Evolutionary conservation across 2,797 vertebrate species (phyloP), one percentile per base, ranked within the genome.

Genomic region (Cottoperca gobio): DNA sequence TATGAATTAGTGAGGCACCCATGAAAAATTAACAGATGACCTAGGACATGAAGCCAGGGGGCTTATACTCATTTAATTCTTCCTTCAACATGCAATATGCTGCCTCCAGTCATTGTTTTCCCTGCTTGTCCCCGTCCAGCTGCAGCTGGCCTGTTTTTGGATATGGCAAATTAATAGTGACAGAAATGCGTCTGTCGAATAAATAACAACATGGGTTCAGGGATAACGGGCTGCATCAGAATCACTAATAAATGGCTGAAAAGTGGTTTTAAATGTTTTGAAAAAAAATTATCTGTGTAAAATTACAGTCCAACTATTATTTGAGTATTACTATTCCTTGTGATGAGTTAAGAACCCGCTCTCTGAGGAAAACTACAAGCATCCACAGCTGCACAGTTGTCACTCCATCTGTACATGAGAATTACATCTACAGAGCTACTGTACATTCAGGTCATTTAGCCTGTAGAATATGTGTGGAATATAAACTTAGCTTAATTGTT

Each of bases 1-100:
- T 89, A 92, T 94, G 86, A 92, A 94, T 94, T 91, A 93, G 86
- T 92, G 81, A 92, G 81, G 73, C 77, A 39, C 57, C 59, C 88
- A 87, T 92, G 86, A 94, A 93, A 92, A 78, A 90, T 91, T 79
- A 79, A 91, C 83, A 67, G 84, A 88, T 86, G 83, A 91, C 78
- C 86, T 64, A 81, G 74, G 89, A 91, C 83, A 89, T 73, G 68
- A 82, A 89, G 86, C 92, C 81, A 70, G 65, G 66, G 77, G 88
- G 84, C 73, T 88, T 73, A 61, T 89, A 85, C 89, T 91, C 71
- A 79, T 90, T 89, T 88, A 85, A 91, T 88, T 91, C 79, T 86
- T 84, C 81, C 81, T 91, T 86, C 88, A 81, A 92, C 90, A 78
- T 88, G 86, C 79, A 80, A 76, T 79, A 82, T 61, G 67, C 60